Evolutionary conservation across 1,140 invertebrate species (phyloP), one percentile per base, ranked within the genome.

Genomic region (Grapholita molesta): DNA sequence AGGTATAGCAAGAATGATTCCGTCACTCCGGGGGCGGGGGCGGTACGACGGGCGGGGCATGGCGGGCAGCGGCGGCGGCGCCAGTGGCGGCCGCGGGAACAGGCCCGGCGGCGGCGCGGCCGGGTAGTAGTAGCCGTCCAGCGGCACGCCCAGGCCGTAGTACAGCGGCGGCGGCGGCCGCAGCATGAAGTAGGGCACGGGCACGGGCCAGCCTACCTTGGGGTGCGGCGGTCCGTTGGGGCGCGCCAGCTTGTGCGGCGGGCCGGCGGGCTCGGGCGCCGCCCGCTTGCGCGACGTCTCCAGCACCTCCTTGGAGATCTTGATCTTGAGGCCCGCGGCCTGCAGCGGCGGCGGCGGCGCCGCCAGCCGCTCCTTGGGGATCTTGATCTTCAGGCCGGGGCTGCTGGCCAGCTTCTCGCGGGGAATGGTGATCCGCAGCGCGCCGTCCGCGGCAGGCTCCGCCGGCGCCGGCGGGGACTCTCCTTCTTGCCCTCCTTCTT

Each of bases 351-450:
- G 90, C 5, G 90, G 91, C 15, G 90, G 90, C 21, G 78, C 86
- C n/a, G 89, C 82, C n/a, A 92, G 66, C 32, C 90, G 70, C 38
- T 92, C 91, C 70, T 92, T 92, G 0, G 91, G 89, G 18, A 92
- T 92, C 70, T 92, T 92, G 24, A 92, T 92, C 75, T 92, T 92
- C 4, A 92, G 35, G 0, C 90, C 88, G 0, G 91, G 86, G 66
- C 87, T 88, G 0, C 78, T 70, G 0, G 85, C 78, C 5, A 91
- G 71, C 69, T 90, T 90, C 1, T 92, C 91, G 4, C 84, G 55
- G 0, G 88, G 89, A 64, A 92, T 92, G 0, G 90, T 92, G 69
- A 92, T 92, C 42, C 84, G 76, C 4, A 92, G 61, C 12, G 81
- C 72, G 0, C 81, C 86, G 65, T 86, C 80, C 12, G 68, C 66